Evolutionary conservation across 2,113 vertebrate species (phyloP).

Genomic region (Tupaia tana): DNA sequence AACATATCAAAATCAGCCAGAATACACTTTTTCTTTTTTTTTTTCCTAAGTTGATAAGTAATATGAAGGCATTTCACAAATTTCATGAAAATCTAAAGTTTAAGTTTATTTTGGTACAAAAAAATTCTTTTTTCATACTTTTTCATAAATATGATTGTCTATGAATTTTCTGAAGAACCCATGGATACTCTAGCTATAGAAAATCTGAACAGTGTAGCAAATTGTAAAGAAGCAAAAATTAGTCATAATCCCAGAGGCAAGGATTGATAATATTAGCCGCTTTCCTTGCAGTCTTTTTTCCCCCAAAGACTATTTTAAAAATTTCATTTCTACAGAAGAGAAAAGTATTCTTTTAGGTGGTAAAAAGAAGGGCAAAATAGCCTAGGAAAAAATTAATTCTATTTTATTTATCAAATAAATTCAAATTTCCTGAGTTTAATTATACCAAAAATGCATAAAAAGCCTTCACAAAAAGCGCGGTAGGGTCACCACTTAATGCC

Average conservation of each 20-base stretch:
- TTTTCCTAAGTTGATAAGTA: background rate
- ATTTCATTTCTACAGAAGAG: background rate
- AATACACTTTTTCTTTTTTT: background rate
- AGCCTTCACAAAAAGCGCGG: background rate
- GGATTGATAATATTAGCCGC: background rate
- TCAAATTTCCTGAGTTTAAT: slow-evolving; percentile 47
- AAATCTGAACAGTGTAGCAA: slow-evolving; percentile 12
- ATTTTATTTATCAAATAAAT: slow-evolving; percentile 32
- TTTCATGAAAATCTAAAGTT: too few species aligned
- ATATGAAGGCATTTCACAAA: background rate
- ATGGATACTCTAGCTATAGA: background rate
- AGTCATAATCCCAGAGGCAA: slow-evolving; percentile 18
- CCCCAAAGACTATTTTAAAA: slow-evolving; percentile 6
- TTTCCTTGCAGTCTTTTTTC: background rate
- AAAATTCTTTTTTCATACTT: too few species aligned
- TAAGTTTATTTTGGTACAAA: too few species aligned
- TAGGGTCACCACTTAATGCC: background rate
- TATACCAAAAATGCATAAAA: background rate
- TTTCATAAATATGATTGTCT: too few species aligned
- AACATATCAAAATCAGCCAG: background rate
- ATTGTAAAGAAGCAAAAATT: background rate
- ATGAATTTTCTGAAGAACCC: too few species aligned
- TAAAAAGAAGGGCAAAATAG: background rate
- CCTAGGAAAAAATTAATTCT: slow-evolving; percentile 2
- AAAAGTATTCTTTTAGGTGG: background rate